phyloP scores from a whole-genome alignment of 2,888 invertebrate genomes.

The Drosophila cognata region DNA sequence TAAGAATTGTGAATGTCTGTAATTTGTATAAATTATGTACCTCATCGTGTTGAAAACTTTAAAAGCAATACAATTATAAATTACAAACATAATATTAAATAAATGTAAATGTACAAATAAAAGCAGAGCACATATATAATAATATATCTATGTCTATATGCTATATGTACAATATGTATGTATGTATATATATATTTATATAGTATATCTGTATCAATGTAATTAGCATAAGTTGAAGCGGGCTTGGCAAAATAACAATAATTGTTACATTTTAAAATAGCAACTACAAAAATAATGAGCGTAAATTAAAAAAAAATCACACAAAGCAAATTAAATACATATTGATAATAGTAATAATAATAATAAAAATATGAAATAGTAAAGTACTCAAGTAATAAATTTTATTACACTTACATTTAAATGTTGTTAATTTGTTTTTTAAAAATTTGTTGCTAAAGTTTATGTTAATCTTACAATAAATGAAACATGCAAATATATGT shows the following conservation, averaged over 20 bases:
- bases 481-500: constrained; percentile 33
- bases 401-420: constrained; percentile 65
- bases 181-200: constrained; percentile 16
- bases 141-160: neutral
- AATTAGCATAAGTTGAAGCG: constrained; percentile 65
- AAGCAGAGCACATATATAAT: constrained; percentile 28
- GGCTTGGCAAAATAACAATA: constrained; percentile 74
- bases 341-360: constrained; percentile 10
- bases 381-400: constrained; percentile 76
- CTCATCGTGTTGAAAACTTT: constrained; percentile 75
- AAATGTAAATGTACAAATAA: constrained; percentile 66
- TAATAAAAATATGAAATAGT: constrained; percentile 47
- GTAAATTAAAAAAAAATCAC: constrained; percentile 28
- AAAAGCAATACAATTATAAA: constrained; percentile 74
- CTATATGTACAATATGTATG: constrained; percentile 18
- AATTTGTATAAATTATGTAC: constrained; percentile 71
- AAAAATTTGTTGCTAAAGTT: constrained; percentile 75
- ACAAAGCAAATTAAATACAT: constrained; percentile 39
- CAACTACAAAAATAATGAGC: constrained; percentile 23
- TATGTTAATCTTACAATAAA: constrained; percentile 61
- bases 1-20: constrained; percentile 24
- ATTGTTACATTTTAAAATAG: constrained; percentile 38
- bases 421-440: constrained; percentile 76
- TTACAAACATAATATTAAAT: constrained; percentile 48
- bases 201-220: constrained; percentile 7